phyloP scores from a whole-genome alignment of 2,113 vertebrate genomes.

The Anoura caudifer region DNA sequence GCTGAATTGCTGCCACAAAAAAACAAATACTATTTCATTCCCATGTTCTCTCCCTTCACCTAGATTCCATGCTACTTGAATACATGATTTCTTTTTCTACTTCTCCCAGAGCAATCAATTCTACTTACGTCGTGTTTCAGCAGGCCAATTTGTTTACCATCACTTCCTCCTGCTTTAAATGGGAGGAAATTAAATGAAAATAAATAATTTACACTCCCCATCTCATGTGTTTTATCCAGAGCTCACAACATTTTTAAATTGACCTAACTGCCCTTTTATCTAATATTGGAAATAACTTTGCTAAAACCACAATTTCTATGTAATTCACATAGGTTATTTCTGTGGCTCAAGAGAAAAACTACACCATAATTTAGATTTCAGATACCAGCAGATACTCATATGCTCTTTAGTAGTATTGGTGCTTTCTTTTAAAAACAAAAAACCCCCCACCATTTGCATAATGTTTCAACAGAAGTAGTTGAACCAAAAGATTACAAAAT shows the following conservation, averaged over 20 bases:
- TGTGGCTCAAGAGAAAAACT: neutral
- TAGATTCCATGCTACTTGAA: neutral
- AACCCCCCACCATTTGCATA: neutral
- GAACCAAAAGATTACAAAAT: neutral
- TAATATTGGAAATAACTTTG: neutral
- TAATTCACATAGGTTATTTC: neutral
- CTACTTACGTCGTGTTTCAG: neutral
- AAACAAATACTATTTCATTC: neutral
- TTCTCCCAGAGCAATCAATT: neutral
- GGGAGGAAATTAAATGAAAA: constrained; percentile 17
- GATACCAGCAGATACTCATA: neutral
- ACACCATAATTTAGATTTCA: neutral
- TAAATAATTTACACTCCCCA: neutral
- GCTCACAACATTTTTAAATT: neutral
- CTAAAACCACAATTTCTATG: constrained; percentile 3
- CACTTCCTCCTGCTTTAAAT: constrained; percentile 14
- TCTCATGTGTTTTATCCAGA: neutral
- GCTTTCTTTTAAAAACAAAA: neutral
- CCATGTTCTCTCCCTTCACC: neutral
- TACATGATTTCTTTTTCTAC: neutral
- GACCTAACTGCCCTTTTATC: constrained; percentile 9
- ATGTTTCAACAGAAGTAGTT: neutral
- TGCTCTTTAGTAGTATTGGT: neutral
- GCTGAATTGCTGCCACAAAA: neutral
- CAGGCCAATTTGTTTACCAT: neutral